Percentiles rank a stretch among this genome's conserved stretches.
phyloP scores from a whole-genome alignment of 2,888 invertebrate species.

The Tenthredo amoena region DNA sequence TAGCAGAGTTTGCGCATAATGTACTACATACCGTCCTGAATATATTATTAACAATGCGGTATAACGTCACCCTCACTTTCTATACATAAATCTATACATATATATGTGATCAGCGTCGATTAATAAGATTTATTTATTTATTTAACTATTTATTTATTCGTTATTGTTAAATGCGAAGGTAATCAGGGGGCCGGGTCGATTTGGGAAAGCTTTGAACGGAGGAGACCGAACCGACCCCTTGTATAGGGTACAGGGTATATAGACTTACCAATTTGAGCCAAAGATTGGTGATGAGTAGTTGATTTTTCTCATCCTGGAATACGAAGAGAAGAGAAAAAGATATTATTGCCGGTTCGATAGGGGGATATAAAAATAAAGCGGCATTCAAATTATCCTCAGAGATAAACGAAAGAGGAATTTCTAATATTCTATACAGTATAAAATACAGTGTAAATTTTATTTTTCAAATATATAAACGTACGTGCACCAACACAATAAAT shows the following conservation, averaged over 20 bases:
- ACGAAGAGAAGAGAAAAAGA: constrained; percentile 63
- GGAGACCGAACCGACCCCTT: too few relatives aligned
- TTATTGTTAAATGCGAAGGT: too few relatives aligned
- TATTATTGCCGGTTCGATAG: constrained; percentile 82
- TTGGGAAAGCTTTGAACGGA: too few relatives aligned
- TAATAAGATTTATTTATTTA: neutral
- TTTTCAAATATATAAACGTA: neutral
- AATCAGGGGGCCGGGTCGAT: too few relatives aligned
- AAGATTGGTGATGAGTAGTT: constrained; percentile 97
- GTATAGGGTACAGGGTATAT: neutral
- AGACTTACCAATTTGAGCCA: constrained; percentile 97
- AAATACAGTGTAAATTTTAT: neutral
- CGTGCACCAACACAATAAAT: neutral
- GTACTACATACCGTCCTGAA: neutral
- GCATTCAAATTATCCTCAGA: neutral
- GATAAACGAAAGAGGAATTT: neutral
- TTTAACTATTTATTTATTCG: neutral
- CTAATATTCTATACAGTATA: neutral
- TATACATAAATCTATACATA: neutral
- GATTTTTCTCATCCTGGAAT: constrained; percentile 97
- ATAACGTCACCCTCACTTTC: neutral
- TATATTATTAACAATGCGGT: neutral
- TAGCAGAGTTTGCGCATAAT: neutral
- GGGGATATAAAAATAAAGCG: constrained; percentile 65
- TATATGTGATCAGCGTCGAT: neutral